Base-by-base conservation (phyloP, 2,888 invertebrate species). In the Azorinus chamasolen region DNA sequence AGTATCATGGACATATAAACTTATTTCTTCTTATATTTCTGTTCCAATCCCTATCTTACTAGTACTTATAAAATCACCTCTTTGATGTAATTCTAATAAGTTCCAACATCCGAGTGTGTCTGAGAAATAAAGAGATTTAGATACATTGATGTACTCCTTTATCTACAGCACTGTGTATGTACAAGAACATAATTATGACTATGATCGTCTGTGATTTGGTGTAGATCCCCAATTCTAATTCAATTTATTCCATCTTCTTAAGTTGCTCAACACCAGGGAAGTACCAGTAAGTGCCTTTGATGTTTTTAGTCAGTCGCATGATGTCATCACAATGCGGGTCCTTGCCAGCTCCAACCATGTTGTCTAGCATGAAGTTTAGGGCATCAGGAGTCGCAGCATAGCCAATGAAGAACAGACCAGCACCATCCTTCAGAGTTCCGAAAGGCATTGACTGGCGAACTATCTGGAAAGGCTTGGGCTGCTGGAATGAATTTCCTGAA, bases 361-460 rank as follows among this genome's bases (percentile, higher is more conserved):
- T 87, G 76, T 93, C 91, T 62, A 93, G 76, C 92, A 93, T 93
- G 85, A 78, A 93, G 78, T 93, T 90, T 32, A 91, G 87, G 79
- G 92, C 91, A 14, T 87, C 80, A 0, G 92, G 91, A 14, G 86
- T 86, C 0, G 88, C 90, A 14, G 92, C 88, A 70, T 92, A 93
- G 25, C 88, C 93, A 71, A 93, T 93, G 86, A 93, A 93, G 83
- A 93, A 93, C 4, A 93, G 86, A 12, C 93, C 92, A 18, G 90
- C 87, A 5, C 91, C 90, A 6, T 84, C 90, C 20, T 79, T 79
- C 14, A 92, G 64, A 5, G 83, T 89, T 16, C 93, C 93, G 62
- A 88, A 93, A 0, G 93, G 93, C 91, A 91, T 90, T 14, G 93
- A 93, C 86, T 93, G 93, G 16, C 93, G 87, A 0, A 93, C 93